Base-by-base conservation (phyloP, 2,113 vertebrate genomes). In the Notarius lentiginosus region DNA sequence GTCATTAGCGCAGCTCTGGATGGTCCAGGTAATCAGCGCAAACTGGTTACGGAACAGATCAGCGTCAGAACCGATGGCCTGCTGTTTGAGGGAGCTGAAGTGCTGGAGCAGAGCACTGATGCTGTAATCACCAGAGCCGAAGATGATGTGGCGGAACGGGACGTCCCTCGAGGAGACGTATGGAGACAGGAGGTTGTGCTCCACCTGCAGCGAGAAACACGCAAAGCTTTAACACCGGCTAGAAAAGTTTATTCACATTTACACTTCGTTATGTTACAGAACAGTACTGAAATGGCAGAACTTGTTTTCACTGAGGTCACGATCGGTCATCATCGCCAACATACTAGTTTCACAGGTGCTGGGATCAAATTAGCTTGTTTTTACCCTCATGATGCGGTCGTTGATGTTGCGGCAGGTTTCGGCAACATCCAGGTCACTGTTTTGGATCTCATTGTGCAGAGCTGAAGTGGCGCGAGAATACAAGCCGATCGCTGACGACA, bases 81-180 rank as follows among this genome's bases (percentile, higher is more conserved):
- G 86, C 24, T 1, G 12, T n/a, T 0, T 83, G 56, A 93, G 89
- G 63, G 94, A 90, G 24, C 85, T 7, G 83, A 97, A 84, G 84
- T 92, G 93, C 5, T 95, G 92, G 11, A 95, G 76, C 84, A 99
- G 89, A 79, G 96, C 95, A 0, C 91, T 53, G 85, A 98, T 17
- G 0, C 97, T 99, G 93, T 99, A 96, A 83, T 91, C 17, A 65
- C 97, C 97, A 1, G 63, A 94, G 53, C 98, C 98, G 0, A 96
- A 95, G 89, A 98, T 91, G 91, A 99, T 92, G 88, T 99, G 98
- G 7, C 97, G 97, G 92, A 97, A 97, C 2, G 98, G 98, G 55
- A 88, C 82, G 0, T 96, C 95, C 49, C 88, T 92, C 0, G 96
- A 94, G 0, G 97, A 97, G 1, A 97, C 92, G 4, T 96, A 99